These are phyloP conservation scores for Ciconia boyciana DNA, from an alignment of 2,113 vertebrate species.

Conservation along the genomic window DNA sequence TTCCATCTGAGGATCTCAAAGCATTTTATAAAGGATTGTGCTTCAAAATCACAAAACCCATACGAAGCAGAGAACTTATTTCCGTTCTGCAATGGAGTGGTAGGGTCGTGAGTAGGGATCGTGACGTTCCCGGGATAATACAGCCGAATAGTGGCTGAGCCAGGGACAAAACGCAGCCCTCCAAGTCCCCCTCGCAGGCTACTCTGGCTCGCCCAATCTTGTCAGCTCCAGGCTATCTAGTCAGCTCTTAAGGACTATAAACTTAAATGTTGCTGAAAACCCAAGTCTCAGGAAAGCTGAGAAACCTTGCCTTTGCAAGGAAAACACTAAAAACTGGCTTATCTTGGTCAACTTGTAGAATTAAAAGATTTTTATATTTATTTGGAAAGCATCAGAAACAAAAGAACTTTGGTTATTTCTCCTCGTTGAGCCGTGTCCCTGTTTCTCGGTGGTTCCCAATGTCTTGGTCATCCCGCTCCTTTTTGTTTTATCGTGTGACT, in stretches of 20 bases:
- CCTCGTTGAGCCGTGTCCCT: background rate
- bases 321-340: background rate
- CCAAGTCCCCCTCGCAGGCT: too few relatives aligned
- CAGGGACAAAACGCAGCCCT: background rate
- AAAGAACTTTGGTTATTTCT: background rate
- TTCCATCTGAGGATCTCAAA: background rate
- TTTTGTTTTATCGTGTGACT: background rate
- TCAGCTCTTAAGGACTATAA: background rate
- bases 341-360: background rate
- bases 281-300: background rate
- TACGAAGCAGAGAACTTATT: background rate
- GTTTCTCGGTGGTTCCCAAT: background rate
- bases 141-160: background rate
- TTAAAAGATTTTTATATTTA: background rate
- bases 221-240: background rate
- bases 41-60: background rate
- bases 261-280: background rate
- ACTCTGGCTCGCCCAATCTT: rapidly evolving
- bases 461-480: background rate
- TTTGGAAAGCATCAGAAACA: background rate
- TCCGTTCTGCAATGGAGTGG: background rate
- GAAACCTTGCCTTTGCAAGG: background rate
- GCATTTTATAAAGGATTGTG: background rate
- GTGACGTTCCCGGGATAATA: rapidly evolving
- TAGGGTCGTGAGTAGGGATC: background rate